These are phyloP conservation scores for Podabrus alpinus DNA, from an alignment of 2,888 invertebrate genomes.

Conservation along the genomic window DNA sequence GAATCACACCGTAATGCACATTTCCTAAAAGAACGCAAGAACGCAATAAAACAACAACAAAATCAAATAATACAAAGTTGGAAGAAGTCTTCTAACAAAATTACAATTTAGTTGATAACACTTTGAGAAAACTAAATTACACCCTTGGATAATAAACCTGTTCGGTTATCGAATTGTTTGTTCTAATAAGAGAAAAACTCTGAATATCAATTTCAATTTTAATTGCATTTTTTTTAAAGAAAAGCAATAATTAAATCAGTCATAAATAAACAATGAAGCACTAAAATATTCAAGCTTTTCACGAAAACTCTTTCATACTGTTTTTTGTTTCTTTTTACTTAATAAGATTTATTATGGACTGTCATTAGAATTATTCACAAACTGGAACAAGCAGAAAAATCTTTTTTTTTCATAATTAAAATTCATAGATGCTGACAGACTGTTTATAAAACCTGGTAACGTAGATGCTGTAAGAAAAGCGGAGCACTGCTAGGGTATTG, in stretches of 20 bases:
- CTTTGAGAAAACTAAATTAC: conserved; percentile 4
- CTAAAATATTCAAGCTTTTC: conserved; percentile 9
- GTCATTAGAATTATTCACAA: conserved; percentile 24
- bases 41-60: not conserved
- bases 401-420: conserved; percentile 42
- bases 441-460: conserved; percentile 41
- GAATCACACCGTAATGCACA: not conserved
- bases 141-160: not conserved
- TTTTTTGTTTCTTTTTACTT: conserved; percentile 7
- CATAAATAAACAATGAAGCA: not conserved
- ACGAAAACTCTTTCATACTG: conserved; percentile 9
- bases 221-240: not conserved
- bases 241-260: not conserved
- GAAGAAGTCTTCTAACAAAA: conserved; percentile 10
- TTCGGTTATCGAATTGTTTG: not conserved
- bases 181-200: not conserved
- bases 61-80: not conserved
- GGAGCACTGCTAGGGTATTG: conserved; percentile 38
- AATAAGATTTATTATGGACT: conserved; percentile 28
- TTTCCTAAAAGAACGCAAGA: not conserved
- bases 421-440: conserved; percentile 40
- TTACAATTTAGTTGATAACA: conserved; percentile 10
- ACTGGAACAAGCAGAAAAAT: conserved; percentile 29
- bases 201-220: not conserved
- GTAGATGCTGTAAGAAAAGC: conserved; percentile 31